Conservation (phyloP, 2,113 vertebrate genomes). For the Todiramphus saurophagus region DNA sequence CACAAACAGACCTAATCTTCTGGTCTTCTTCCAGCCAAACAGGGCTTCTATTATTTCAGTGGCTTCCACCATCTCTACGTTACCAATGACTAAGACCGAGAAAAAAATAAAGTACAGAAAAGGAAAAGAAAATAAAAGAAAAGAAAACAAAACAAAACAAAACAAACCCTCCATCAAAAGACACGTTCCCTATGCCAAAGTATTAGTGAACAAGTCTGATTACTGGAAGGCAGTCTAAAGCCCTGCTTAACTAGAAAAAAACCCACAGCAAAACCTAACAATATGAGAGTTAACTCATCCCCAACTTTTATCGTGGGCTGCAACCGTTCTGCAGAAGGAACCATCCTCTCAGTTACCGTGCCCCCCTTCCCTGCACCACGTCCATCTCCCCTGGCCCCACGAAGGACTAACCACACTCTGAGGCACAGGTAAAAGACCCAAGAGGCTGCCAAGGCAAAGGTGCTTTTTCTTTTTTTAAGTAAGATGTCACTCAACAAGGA, state of each 20-base stretch:
- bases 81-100: background rate
- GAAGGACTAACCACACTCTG: background rate
- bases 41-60: background rate
- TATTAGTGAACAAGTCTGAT: background rate
- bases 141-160: background rate
- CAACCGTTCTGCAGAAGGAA: background rate
- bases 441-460: background rate
- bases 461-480: background rate
- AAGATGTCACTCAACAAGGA: background rate
- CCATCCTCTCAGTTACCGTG: rapidly evolving
- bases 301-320: background rate
- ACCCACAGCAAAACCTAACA: background rate
- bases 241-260: background rate
- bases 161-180: background rate
- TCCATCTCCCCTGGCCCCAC: background rate
- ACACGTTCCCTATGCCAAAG: background rate
- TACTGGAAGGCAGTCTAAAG: background rate
- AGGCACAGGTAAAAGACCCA: background rate
- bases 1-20: slow-evolving; percentile 80
- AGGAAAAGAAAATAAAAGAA: background rate
- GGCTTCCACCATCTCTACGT: background rate
- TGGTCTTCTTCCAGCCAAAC: slow-evolving; percentile 46
- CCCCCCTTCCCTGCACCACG: rapidly evolving
- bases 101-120: slow-evolving; percentile 45
- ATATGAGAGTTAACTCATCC: background rate